Base-by-base conservation (phyloP, 1,140 invertebrate species). In the Fopius arisanus region DNA sequence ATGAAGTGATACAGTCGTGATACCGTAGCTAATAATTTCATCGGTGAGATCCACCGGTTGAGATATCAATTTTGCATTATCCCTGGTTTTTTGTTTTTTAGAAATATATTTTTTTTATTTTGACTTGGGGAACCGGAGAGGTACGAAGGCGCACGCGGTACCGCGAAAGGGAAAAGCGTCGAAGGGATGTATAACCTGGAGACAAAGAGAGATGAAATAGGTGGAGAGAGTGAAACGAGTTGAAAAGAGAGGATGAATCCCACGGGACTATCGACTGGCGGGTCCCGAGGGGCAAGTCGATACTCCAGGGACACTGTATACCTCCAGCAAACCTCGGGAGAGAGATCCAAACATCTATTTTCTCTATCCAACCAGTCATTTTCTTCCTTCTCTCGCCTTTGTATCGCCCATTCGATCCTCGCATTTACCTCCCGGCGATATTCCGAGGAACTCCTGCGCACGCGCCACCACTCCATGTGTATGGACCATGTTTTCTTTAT, bases 241-340 rank as follows among this genome's bases (percentile, higher is more conserved):
- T 63, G 70, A 77, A 82, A 78, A 78, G 80, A 82, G 79, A 82
- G 48, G 70, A 75, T 71, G 82, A 85, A 83, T 87, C 86, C 85
- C 87, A 78, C 80, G 84, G 86, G 87, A 87, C 85, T 87, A 87
- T 87, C 84, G 86, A 86, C 85, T 87, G 82, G 82, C 79, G 81
- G 83, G 85, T 87, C 87, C 85, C 85, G 85, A 81, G 87, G 84
- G 86, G 84, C 84, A 80, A 85, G 86, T 88, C 86, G 85, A 88
- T 87, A 88, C 85, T 87, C 86, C 84, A 79, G 86, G 81, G 84
- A 87, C 81, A 78, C 71, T 67, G 59, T 82, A 76, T 78, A 75
- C 59, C 71, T 72, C 59, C 26, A 16, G n/a, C 54, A n/a, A n/a
- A 31, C 62, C 62, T 62, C 28, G 21, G 48, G 19, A 19, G 16